phyloP scores from a whole-genome alignment of 2,797 vertebrate species.

The Dryobates pubescens region DNA sequence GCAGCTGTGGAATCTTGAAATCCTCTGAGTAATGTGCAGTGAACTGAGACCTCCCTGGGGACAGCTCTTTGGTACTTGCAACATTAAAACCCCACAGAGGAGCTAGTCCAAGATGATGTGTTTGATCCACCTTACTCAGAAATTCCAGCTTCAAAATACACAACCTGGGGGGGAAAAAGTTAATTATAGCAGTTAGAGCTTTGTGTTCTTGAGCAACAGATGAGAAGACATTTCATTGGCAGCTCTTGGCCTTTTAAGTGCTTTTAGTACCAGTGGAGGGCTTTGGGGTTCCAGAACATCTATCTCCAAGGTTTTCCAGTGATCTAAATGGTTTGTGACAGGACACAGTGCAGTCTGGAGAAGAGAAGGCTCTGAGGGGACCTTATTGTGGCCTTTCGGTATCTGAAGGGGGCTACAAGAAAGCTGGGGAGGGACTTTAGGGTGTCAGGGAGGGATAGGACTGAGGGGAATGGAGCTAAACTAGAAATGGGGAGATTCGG shows the following conservation, averaged over 20 bases:
- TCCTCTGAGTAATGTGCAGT: constrained; percentile 57
- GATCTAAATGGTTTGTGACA: not conserved
- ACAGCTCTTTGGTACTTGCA: constrained; percentile 1
- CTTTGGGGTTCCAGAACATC: not conserved
- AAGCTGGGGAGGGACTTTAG: too few species aligned
- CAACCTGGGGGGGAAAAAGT: not conserved
- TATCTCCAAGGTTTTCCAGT: not conserved
- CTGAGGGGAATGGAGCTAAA: too few species aligned
- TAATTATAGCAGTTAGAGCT: not conserved
- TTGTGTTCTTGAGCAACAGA: not conserved
- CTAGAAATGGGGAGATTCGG: too few species aligned
- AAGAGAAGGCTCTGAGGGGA: too few species aligned
- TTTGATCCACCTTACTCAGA: not conserved
- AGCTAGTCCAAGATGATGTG: not conserved
- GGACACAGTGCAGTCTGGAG: not conserved
- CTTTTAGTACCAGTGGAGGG: not conserved
- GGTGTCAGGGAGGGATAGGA: too few species aligned
- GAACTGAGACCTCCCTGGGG: constrained; percentile 37
- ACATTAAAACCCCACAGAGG: constrained; percentile 22
- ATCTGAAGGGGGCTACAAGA: too few species aligned
- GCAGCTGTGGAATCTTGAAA: constrained; percentile 63
- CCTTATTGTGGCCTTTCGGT: too few species aligned
- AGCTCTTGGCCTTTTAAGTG: not conserved
- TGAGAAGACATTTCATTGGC: not conserved
- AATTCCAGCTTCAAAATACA: constrained; percentile 2